A percentile compares a stretch with the other conserved stretches of the same genome.
Conservation (phyloP, 1,140 invertebrate species). For the Drosophila navojoa region DNA sequence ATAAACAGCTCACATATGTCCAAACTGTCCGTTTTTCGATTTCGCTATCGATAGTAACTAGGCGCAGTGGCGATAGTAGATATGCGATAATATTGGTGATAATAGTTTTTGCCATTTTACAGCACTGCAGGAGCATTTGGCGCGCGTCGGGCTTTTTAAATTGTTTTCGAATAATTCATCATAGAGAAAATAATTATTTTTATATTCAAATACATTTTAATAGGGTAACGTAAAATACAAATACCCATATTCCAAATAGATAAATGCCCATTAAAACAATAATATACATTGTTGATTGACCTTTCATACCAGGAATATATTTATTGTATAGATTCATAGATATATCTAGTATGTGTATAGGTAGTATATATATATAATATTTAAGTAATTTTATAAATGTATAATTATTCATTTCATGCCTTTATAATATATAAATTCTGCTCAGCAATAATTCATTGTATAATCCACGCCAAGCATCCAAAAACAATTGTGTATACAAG, state of each 20-base stretch:
- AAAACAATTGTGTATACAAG: constrained; percentile 28
- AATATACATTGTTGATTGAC: constrained; percentile 4
- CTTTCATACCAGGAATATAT: constrained; percentile 18
- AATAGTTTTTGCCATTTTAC: neutral
- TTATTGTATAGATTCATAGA: constrained; percentile 24
- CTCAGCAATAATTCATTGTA: constrained; percentile 36
- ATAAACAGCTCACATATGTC: no score
- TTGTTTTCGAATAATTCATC: no score
- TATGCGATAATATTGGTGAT: neutral
- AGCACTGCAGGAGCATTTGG: neutral
- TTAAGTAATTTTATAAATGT: constrained; percentile 18
- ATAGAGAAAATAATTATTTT: no score
- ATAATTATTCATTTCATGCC: constrained; percentile 24
- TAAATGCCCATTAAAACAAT: constrained; percentile 21
- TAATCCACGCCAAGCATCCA: constrained; percentile 30
- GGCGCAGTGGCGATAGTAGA: no score
- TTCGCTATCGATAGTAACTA: constrained; percentile 5
- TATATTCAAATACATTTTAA: no score
- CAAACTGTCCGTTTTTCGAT: no score
- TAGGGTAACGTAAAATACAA: neutral
- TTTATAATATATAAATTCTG: constrained; percentile 29
- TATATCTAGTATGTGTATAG: constrained; percentile 10
- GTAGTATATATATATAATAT: constrained; percentile 18
- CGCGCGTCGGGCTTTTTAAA: neutral
- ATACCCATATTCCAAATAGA: neutral